Conservation (phyloP, 2,113 vertebrate species). For the Tamias sibiricus region DNA sequence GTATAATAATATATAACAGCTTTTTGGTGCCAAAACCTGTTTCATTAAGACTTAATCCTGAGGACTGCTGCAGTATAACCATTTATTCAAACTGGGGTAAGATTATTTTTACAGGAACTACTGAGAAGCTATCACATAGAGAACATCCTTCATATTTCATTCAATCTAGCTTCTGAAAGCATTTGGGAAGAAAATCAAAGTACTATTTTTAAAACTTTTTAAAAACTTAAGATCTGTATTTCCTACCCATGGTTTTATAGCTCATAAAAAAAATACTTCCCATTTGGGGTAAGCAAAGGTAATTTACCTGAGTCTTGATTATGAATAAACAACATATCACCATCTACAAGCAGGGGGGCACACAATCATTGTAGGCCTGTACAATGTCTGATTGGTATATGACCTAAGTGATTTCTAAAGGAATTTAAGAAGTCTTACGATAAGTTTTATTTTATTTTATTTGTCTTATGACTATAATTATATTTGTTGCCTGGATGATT, state of each 20-base stretch:
- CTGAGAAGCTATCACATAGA: too few species aligned
- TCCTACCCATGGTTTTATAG: not conserved
- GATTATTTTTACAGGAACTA: not conserved
- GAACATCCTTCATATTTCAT: not conserved
- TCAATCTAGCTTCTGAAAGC: not conserved
- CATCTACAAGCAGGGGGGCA: not conserved
- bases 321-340: not conserved
- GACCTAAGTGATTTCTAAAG: not conserved
- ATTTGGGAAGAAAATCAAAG: not conserved
- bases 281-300: not conserved
- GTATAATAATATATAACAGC: not conserved
- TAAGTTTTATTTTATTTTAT: not conserved
- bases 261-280: not conserved
- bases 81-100: not conserved
- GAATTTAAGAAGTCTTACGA: constrained; percentile 26
- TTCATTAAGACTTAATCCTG: not conserved
- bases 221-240: constrained; percentile 13
- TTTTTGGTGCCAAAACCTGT: not conserved
- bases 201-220: not conserved
- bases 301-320: not conserved
- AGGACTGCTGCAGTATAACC: not conserved
- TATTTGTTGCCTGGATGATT: constrained; percentile 38
- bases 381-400: not conserved
- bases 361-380: not conserved
- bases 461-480: not conserved